A percentile compares a stretch with the other conserved stretches of the same genome.
These are phyloP conservation scores for Saxicola maurus DNA, from an alignment of 2,797 vertebrate species.

Conservation along the genomic window DNA sequence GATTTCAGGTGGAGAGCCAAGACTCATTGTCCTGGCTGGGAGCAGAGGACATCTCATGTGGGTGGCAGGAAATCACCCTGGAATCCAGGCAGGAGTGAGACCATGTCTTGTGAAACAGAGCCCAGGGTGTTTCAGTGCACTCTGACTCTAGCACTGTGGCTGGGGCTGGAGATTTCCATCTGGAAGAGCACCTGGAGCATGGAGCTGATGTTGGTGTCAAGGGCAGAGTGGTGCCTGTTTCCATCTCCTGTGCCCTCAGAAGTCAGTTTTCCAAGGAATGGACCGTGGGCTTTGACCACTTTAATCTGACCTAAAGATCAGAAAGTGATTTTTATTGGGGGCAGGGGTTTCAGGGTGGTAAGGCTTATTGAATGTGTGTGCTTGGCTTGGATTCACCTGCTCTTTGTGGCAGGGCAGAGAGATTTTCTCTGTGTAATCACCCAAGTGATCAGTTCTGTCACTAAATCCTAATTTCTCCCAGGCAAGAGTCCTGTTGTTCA, in stretches of 20 bases:
- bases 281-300: background rate
- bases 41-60: background rate
- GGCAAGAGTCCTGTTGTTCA: background rate
- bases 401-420: background rate
- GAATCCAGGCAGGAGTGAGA: background rate
- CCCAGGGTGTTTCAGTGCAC: background rate
- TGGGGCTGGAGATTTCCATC: background rate
- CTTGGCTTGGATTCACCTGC: background rate
- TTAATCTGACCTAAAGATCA: background rate
- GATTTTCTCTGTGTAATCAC: background rate
- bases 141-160: rapidly evolving
- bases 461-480: background rate
- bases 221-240: background rate
- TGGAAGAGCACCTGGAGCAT: background rate
- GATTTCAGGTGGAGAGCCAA: background rate
- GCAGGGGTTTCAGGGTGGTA: background rate
- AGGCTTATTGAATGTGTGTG: background rate
- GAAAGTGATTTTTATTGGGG: background rate
- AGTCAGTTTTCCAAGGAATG: background rate
- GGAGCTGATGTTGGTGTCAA: background rate
- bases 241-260: background rate
- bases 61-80: background rate
- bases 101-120: rapidly evolving
- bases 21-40: background rate
- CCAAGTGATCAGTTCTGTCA: background rate